Conservation (phyloP, 1,140 invertebrate genomes). For the Asobara japonica region DNA sequence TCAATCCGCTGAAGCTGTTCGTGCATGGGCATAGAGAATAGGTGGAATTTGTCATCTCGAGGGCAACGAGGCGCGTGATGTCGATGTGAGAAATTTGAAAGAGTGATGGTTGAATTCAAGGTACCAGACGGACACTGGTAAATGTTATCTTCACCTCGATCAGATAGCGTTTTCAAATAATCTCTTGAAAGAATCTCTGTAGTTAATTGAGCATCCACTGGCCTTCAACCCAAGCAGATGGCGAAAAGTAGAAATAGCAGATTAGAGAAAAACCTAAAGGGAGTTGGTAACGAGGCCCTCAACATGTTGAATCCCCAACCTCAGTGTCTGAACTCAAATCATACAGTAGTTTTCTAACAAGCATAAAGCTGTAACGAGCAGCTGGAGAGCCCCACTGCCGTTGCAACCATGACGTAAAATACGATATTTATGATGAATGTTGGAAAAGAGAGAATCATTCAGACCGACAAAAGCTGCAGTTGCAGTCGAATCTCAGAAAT, state of each 20-base stretch:
- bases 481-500: not conserved
- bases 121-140: no score
- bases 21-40: not conserved
- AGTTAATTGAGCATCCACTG: not conserved
- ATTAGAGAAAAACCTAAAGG: not conserved
- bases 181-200: not conserved
- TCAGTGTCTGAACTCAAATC: not conserved
- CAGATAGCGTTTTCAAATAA: not conserved
- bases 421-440: no score
- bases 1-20: not conserved
- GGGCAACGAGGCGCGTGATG: no score
- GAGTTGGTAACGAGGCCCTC: not conserved
- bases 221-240: not conserved
- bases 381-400: not conserved
- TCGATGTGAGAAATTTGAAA: no score
- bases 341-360: slow-evolving; percentile 2
- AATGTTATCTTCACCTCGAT: not conserved
- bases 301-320: not conserved
- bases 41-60: no score
- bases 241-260: not conserved
- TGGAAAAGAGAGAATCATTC: not conserved
- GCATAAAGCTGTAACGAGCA: not conserved
- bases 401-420: no score
- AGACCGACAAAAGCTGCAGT: not conserved
- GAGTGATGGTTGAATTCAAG: no score